Evolutionary conservation across 1,140 invertebrate species (phyloP).

Genomic region (Battus philenor): DNA sequence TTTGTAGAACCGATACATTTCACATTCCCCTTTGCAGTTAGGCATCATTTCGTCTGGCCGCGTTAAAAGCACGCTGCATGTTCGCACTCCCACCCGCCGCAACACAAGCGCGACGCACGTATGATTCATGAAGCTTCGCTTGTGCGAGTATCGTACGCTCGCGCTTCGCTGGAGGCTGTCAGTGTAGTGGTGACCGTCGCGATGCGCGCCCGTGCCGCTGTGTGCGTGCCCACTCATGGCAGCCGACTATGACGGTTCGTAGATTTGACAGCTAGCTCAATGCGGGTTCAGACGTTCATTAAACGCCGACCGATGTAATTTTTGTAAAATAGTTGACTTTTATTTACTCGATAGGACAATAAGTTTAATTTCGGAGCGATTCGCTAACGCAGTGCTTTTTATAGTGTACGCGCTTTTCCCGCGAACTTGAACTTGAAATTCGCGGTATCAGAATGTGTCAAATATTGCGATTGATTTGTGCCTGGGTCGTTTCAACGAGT

Average conservation of each 20-base stretch:
- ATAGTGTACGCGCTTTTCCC: slow-evolving; percentile 38
- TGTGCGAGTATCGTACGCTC: slow-evolving; percentile 59
- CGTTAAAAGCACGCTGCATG: slow-evolving; percentile 71
- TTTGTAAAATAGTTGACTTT: slow-evolving; percentile 59
- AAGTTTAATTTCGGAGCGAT: not conserved
- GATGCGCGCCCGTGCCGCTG: slow-evolving; percentile 45
- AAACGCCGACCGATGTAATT: slow-evolving; percentile 65
- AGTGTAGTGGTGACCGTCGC: slow-evolving; percentile 64
- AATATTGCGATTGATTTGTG: slow-evolving; percentile 59
- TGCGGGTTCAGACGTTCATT: slow-evolving; percentile 74
- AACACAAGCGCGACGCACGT: slow-evolving; percentile 57
- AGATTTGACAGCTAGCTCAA: slow-evolving; percentile 76
- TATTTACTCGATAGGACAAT: slow-evolving; percentile 49
- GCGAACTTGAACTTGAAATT: slow-evolving; percentile 54
- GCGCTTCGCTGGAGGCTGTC: slow-evolving; percentile 58
- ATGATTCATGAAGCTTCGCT: slow-evolving; percentile 54
- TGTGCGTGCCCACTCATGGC: slow-evolving; percentile 68
- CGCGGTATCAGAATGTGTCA: slow-evolving; percentile 27
- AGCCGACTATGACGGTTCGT: slow-evolving; percentile 73
- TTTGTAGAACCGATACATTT: slow-evolving; percentile 66
- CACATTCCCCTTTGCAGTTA: slow-evolving; percentile 57
- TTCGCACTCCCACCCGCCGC: slow-evolving; percentile 72
- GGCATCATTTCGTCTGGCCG: slow-evolving; percentile 70
- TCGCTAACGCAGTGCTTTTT: slow-evolving; percentile 11
- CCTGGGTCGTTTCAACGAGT: slow-evolving; percentile 42